Evolutionary conservation across 1,140 invertebrate species (phyloP), one percentile per base, ranked within the genome.

Genomic region (Trachymyrmex septentrionalis): DNA sequence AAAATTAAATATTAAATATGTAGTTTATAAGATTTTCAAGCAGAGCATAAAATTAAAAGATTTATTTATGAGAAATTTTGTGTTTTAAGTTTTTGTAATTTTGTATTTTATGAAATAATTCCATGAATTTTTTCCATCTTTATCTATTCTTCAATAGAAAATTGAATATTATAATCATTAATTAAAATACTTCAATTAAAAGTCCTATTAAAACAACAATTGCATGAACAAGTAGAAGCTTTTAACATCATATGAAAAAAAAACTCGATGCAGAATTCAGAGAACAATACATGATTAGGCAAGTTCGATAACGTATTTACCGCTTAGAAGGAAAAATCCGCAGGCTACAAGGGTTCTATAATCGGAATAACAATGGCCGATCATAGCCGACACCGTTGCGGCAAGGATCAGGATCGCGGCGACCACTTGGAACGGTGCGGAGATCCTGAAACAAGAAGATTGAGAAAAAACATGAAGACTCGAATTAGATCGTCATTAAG

Each of bases 361-460:
- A 94, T 97, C 96, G 72, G 95, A 95, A 92, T 96, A 96, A 93
- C 96, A 97, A 91, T 97, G 96, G 67, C 96, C 96, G 87, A 96
- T 95, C 80, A 97, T 90, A 48, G 96, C 96, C 55, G 96, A 96
- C 86, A 97, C 93, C 27, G 96, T 96, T 61, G 96, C 96, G 21
- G 96, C 93, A 27, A 96, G 89, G 73, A 96, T 95, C 69, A 97
- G 90, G 24, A 95, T 90, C 48, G 96, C 95, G 12, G 96, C 96
- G 44, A 94, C 94, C 59, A 96, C 95, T 91, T 96, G 96, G 85
- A 97, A 96, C 21, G 96, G 96, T 38, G 96, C 96, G 61, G 96
- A 96, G 91, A 96, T 96, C 88, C 96, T 97, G 95, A 78, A 96
- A 96, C 89, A 93, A 93, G 34, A 75, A 38, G 7, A 38, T 38